Evolutionary conservation across 2,888 invertebrate genomes (phyloP), one percentile per base, ranked within the genome.

Genomic region (Onthophagus sagittarius): DNA sequence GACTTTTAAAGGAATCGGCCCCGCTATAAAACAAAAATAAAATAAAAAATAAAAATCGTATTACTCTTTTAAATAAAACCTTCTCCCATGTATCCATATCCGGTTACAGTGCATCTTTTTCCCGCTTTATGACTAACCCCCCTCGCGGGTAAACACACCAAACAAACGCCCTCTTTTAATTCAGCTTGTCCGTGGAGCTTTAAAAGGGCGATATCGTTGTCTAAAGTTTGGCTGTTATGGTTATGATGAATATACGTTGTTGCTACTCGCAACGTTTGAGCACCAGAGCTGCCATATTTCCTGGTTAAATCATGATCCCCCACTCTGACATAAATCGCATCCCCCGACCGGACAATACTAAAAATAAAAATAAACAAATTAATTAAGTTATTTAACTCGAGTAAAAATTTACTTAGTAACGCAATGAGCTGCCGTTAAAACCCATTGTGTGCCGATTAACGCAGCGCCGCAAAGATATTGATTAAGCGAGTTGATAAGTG

Each of bases 221-320:
- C 97, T 77, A 97, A 86, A 0, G 97, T 97, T 85, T 96, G 96
- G 79, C 95, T 95, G 85, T 97, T 97, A 87, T 97, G 97, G 86
- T 97, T 97, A 85, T 97, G 97, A 82, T 97, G 97, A 76, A 97
- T 97, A 84, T 97, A 97, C 0, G 96, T 96, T 71, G 97, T 97
- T 72, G 95, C 95, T 0, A 97, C 96, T 13, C 95, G 88, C 15
- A 96, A 86, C 0, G 96, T 96, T 86, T 96, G 96, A 0, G 96
- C 96, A 7, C 95, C 96, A 0, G 95, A 95, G 78, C 95, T 96
- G 33, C 96, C 96, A 83, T 94, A 95, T 84, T 96, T 95, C 74
- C 94, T 88, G 0, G 96, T 97, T 77, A 97, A 86, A 86, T 97
- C 96, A 83, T 96, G 95, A 85, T 97, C 97, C 0, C 97, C 97